These are phyloP conservation scores for Coregonus clupeaformis DNA, from an alignment of 2,113 vertebrate genomes.

Conservation along the genomic window DNA sequence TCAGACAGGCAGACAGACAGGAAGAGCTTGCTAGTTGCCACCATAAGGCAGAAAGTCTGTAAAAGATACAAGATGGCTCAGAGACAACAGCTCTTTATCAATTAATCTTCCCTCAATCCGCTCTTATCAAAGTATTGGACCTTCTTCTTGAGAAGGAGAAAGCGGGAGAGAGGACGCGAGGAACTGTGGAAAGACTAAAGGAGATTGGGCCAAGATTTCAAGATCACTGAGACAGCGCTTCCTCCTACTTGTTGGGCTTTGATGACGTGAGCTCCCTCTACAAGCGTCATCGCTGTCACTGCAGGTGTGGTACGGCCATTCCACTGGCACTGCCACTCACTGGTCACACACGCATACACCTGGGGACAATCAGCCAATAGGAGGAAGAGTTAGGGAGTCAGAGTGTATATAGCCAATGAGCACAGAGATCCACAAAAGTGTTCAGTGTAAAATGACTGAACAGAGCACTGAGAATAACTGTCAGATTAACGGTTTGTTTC, in stretches of 20 bases:
- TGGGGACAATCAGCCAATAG: slow-evolving; percentile 50
- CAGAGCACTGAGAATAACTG: background rate
- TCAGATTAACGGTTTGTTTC: background rate
- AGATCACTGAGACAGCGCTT: no score
- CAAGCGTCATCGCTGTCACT: slow-evolving; percentile 68
- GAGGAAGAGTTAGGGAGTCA: background rate
- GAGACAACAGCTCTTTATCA: no score
- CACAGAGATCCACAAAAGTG: no score
- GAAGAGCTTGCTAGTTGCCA: no score
- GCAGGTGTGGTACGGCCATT: slow-evolving; percentile 79
- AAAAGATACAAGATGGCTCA: background rate
- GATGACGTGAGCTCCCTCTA: slow-evolving; percentile 63
- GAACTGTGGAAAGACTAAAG: no score
- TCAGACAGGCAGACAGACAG: background rate
- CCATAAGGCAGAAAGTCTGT: background rate
- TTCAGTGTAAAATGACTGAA: no score
- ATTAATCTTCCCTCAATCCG: no score
- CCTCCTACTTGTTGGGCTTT: slow-evolving; percentile 79
- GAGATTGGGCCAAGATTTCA: no score
- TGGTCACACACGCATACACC: slow-evolving; percentile 92
- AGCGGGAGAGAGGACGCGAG: no score
- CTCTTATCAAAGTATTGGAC: no score
- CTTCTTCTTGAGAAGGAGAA: no score
- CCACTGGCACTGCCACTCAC: slow-evolving; percentile 93
- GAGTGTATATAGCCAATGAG: no score